A percentile compares a stretch with the other conserved stretches of the same genome.
Evolutionary conservation across 2,797 vertebrate species (phyloP).

Genomic region (Molossus molossus): DNA sequence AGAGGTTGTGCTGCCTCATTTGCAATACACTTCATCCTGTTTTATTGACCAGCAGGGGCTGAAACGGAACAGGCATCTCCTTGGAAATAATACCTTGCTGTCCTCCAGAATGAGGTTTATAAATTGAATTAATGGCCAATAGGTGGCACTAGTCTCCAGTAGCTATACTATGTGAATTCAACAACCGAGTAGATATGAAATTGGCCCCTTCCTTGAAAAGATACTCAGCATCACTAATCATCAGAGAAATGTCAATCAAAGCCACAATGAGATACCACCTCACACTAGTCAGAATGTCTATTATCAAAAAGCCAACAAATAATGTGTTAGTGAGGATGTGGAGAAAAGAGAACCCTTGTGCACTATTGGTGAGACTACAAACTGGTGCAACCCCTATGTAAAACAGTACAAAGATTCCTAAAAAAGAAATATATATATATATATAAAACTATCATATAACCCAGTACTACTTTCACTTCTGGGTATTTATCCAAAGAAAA

Average conservation of each 20-base stretch:
- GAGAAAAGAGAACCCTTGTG: background rate
- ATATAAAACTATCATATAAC: background rate
- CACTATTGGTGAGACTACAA: background rate
- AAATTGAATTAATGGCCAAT: background rate
- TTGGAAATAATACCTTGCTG: background rate
- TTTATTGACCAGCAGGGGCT: background rate
- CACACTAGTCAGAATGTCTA: background rate
- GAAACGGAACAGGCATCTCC: background rate
- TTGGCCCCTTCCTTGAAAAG: background rate
- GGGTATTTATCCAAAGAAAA: background rate
- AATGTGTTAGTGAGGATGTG: background rate
- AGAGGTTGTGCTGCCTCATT: background rate
- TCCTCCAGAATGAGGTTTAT: background rate
- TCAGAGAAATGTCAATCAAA: background rate
- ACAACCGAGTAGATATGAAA: background rate
- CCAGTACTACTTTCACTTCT: background rate
- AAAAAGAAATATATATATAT: background rate
- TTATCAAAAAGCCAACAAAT: background rate
- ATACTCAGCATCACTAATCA: background rate
- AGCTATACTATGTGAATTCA: background rate
- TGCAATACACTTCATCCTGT: background rate
- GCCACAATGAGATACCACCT: background rate
- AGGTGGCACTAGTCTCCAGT: background rate
- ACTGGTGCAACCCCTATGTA: background rate
- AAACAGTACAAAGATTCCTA: background rate